Evolutionary conservation across 2,888 invertebrate genomes (phyloP), one percentile per base, ranked within the genome.

Genomic region (Eustalomyia histrio): DNA sequence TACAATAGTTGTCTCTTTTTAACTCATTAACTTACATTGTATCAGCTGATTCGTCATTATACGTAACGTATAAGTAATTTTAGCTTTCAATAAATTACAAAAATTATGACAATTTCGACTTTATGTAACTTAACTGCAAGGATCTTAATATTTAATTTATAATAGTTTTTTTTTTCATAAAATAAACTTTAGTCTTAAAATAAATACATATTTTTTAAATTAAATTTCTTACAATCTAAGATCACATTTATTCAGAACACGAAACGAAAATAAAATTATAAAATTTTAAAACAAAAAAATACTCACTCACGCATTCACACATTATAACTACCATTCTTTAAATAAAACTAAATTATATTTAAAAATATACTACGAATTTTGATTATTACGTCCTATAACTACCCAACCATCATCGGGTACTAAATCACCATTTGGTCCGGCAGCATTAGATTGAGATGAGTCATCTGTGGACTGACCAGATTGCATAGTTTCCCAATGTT

Each of bases 341-440:
- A 35, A 21, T 64, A 67, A 60, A 43, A 17, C 39, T 35, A 18
- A 43, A 12, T 17, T 58, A 61, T 47, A 33, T 47, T 60, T 64
- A 14, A 74, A 65, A 47, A 72, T 43, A n/a, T 78, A 85, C 88
- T 90, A 90, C 85, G 89, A 85, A 64, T 88, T 89, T 57, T 86
- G 84, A 53, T 87, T 85, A 76, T 88, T 88, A 17, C 87, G 85
- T 16, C 86, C 85, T 75, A 90, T 86, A 29, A 90, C 86, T 58
- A 90, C 90, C 90, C 90, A 90, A 18, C 89, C 89, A 79, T 90
- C 90, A 68, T 89, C 88, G 53, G 87, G 86, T 16, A 85, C 80
- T 8, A 80, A n/a, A 0, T 87, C 88, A 16, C 17, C 50, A 29
- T 82, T 47, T 29, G 84, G 78, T n/a, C 58, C 65, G 21, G 43